phyloP scores from a whole-genome alignment of 2,888 invertebrate species.

The Napeogenes sylphis region DNA sequence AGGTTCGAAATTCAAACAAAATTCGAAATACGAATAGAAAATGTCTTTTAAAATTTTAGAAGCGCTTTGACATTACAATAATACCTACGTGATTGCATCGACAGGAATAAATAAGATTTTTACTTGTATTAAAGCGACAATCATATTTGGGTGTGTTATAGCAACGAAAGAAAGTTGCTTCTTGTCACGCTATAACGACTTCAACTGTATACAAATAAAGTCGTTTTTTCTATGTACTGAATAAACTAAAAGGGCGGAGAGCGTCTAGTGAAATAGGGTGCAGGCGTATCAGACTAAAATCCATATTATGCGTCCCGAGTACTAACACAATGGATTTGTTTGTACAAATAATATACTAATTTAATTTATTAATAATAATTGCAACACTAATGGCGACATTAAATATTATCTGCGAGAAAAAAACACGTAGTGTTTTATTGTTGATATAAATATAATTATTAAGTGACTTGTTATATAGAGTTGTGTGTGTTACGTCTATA shows the following conservation, averaged over 20 bases:
- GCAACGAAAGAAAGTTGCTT: constrained; percentile 18
- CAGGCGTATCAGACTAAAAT: constrained; percentile 27
- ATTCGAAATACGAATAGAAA: too few species aligned
- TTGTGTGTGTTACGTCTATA: too few species aligned
- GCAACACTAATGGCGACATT: background rate
- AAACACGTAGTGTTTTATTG: too few species aligned
- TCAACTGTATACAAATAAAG: background rate
- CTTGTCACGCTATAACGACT: background rate
- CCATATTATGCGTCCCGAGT: constrained; percentile 20
- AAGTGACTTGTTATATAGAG: too few species aligned
- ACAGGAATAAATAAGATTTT: constrained; percentile 16
- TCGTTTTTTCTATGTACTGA: constrained; percentile 3
- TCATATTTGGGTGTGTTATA: constrained; percentile 26
- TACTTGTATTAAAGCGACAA: constrained; percentile 24
- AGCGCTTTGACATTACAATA: constrained; percentile 7
- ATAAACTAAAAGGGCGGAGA: constrained; percentile 28
- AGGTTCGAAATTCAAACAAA: too few species aligned
- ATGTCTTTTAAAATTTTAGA: too few species aligned
- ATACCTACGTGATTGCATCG: constrained; percentile 5
- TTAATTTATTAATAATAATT: background rate
- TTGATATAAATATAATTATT: too few species aligned
- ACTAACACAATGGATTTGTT: constrained; percentile 6
- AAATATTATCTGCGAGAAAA: background rate
- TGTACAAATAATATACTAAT: background rate
- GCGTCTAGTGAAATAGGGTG: constrained; percentile 28